Conservation (phyloP, 1,140 invertebrate species). For the Pararge aegeria region DNA sequence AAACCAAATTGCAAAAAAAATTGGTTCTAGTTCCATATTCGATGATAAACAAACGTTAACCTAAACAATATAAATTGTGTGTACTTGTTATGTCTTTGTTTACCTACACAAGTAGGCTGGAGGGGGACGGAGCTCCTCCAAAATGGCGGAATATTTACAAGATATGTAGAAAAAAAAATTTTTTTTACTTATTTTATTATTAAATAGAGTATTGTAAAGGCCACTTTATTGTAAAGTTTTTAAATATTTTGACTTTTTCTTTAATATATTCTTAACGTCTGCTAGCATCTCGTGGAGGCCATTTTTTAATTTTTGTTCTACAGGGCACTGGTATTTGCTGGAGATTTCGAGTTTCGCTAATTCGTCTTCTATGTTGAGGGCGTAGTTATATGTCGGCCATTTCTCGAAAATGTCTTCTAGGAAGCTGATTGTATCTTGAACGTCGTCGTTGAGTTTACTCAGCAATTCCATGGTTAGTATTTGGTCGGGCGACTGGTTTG, state of each 20-base stretch:
- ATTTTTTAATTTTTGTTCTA: conserved; percentile 49
- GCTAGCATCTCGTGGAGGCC: conserved; percentile 51
- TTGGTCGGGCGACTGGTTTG: conserved; percentile 60
- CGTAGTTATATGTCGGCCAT: conserved; percentile 49
- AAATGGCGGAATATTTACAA: conserved; percentile 43
- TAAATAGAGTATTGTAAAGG: too few species aligned
- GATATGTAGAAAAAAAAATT: conserved; percentile 50
- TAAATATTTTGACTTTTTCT: conserved; percentile 62
- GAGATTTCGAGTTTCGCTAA: conserved; percentile 41
- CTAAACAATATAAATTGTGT: conserved; percentile 29
- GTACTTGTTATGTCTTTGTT: conserved; percentile 22
- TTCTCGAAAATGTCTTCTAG: conserved; percentile 57
- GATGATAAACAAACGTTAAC: conserved; percentile 20
- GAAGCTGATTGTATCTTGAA: conserved; percentile 43
- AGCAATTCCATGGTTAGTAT: conserved; percentile 46
- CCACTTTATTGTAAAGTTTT: conserved; percentile 53
- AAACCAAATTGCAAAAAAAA: conserved; percentile 32
- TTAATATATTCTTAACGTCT: conserved; percentile 58
- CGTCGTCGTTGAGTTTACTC: conserved; percentile 53
- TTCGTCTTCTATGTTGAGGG: conserved; percentile 42
- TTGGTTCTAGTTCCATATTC: conserved; percentile 12
- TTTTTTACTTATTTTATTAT: background rate
- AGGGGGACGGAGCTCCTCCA: background rate
- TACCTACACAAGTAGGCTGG: conserved; percentile 7
- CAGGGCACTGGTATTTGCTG: conserved; percentile 45